Evolutionary conservation across 2,888 invertebrate species (phyloP).

Genomic region (Nymphalis c-album): DNA sequence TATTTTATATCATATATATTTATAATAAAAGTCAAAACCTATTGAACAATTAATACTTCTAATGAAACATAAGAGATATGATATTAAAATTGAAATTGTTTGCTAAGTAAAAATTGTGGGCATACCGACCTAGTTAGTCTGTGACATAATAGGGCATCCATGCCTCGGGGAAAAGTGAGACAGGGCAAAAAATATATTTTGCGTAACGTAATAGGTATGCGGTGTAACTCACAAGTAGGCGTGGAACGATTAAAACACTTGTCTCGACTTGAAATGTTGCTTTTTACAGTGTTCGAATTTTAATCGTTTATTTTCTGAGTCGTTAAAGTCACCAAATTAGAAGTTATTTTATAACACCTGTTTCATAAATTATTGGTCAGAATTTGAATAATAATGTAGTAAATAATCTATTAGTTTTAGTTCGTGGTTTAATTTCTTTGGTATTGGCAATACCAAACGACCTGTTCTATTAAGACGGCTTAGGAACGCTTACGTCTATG

Average conservation of each 20-base stretch:
- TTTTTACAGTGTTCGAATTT: slow-evolving; percentile 15
- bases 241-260: slow-evolving; percentile 14
- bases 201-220: slow-evolving; percentile 31
- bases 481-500: no score
- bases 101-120: slow-evolving; percentile 46
- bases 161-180: slow-evolving; percentile 46
- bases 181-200: slow-evolving; percentile 32
- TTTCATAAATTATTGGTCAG: no score
- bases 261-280: slow-evolving; percentile 4
- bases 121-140: slow-evolving; percentile 53
- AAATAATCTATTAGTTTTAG: no score
- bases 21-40: neutral
- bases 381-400: no score
- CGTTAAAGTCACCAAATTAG: neutral
- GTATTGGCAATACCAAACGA: no score
- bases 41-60: neutral
- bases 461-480: no score
- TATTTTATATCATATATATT: no score
- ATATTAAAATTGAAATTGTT: slow-evolving; percentile 16
- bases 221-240: slow-evolving; percentile 22
- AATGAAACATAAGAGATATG: slow-evolving; percentile 11
- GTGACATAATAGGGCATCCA: slow-evolving; percentile 54
- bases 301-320: slow-evolving; percentile 7
- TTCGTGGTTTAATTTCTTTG: no score
- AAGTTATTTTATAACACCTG: neutral